A percentile compares a stretch with the other conserved stretches of the same genome.
Conservation (phyloP, 2,888 invertebrate species). For the Drosophila longiperda region DNA sequence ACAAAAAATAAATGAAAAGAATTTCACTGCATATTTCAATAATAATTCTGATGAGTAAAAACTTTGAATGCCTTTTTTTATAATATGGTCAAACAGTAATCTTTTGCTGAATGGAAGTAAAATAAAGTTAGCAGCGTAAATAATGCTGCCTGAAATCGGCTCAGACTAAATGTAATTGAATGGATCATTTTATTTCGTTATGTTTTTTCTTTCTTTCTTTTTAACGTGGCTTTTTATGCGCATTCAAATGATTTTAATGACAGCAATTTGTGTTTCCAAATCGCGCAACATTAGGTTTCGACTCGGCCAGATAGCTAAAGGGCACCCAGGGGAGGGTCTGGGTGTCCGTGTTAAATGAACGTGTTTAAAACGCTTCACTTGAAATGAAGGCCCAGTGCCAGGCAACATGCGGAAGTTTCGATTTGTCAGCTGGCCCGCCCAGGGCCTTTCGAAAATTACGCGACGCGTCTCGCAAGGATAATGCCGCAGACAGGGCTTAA, state of each 20-base stretch:
- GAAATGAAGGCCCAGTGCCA: constrained; percentile 64
- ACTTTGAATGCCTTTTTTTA: not conserved
- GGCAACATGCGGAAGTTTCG: constrained; percentile 75
- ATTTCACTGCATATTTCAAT: not conserved
- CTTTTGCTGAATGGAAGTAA: constrained; percentile 22
- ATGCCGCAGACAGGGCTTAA: constrained; percentile 4
- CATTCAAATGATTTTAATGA: constrained; percentile 80
- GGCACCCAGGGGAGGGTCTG: constrained; percentile 1
- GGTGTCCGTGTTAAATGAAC: constrained; percentile 61
- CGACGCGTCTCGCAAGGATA: constrained; percentile 62
- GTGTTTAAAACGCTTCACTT: constrained; percentile 81
- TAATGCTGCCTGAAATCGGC: constrained; percentile 34
- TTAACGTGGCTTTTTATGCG: constrained; percentile 62
- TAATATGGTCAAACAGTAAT: constrained; percentile 22
- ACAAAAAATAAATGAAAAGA: not conserved
- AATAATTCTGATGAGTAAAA: not conserved
- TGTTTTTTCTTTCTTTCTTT: constrained; percentile 11
- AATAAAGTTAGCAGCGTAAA: constrained; percentile 29
- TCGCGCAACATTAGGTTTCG: constrained; percentile 78
- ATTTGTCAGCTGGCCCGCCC: constrained; percentile 68
- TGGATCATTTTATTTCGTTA: constrained; percentile 34
- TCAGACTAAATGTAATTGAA: constrained; percentile 51
- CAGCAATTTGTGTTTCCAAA: constrained; percentile 79
- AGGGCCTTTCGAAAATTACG: constrained; percentile 62
- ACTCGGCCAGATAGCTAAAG: constrained; percentile 29